These are phyloP conservation scores for Thelaira solivaga DNA, from an alignment of 2,888 invertebrate species.

Conservation along the genomic window DNA sequence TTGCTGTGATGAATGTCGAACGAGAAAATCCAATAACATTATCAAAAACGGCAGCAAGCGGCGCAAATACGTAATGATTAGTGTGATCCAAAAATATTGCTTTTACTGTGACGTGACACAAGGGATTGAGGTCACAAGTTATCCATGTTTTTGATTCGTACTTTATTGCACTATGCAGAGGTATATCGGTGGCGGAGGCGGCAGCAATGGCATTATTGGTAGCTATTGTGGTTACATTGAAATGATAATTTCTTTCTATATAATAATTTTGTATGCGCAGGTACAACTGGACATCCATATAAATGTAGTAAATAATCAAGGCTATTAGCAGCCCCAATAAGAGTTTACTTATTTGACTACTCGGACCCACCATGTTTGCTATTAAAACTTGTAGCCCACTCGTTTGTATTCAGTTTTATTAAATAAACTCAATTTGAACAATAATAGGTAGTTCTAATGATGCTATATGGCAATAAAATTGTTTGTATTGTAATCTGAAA, in stretches of 20 bases:
- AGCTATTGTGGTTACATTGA: slow-evolving; percentile 65
- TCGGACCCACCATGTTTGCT: slow-evolving; percentile 82
- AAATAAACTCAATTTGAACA: background rate
- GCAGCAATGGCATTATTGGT: background rate
- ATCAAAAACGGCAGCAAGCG: slow-evolving; percentile 86
- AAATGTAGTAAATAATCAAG: slow-evolving; percentile 82
- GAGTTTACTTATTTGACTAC: slow-evolving; percentile 85
- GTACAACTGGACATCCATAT: slow-evolving; percentile 86
- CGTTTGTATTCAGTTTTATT: background rate
- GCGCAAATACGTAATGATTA: slow-evolving; percentile 90
- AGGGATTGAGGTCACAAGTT: slow-evolving; percentile 84
- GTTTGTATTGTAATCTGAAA: slow-evolving; percentile 43
- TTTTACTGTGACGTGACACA: slow-evolving; percentile 90
- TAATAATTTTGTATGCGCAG: slow-evolving; percentile 84
- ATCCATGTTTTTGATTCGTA: slow-evolving; percentile 78
- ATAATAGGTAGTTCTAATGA: background rate
- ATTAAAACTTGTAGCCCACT: slow-evolving; percentile 62
- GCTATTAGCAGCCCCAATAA: slow-evolving; percentile 80
- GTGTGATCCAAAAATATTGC: slow-evolving; percentile 88
- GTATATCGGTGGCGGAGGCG: slow-evolving; percentile 53
- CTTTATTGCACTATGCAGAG: slow-evolving; percentile 62
- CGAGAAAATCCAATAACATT: slow-evolving; percentile 82
- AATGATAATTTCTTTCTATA: slow-evolving; percentile 78
- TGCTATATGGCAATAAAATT: slow-evolving; percentile 29
- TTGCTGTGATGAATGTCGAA: slow-evolving; percentile 84